Evolutionary conservation across 2,888 invertebrate genomes (phyloP), one percentile per base, ranked within the genome.

Genomic region (Amorpha juglandis): DNA sequence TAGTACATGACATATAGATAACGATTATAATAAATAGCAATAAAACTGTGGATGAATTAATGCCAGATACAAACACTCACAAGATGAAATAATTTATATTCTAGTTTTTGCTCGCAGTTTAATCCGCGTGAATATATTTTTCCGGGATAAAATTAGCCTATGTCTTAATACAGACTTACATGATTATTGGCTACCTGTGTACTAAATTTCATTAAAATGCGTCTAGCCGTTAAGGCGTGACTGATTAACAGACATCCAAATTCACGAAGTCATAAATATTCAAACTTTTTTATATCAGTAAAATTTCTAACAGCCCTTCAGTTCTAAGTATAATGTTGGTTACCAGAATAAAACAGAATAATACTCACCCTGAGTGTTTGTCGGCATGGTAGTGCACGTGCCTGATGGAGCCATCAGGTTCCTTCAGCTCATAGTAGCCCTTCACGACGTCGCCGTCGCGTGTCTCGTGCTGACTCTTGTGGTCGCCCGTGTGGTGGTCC

Each of bases 401-500:
- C 55, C 86, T 80, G 72, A 90, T 77, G 73, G 92, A 89, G 67
- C 94, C 94, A 55, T 92, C 93, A 52, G 94, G 91, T 74, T 94
- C 90, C 70, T 93, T 91, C 63, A 94, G 82, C 14, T 88, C 89
- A 82, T 95, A 95, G 75, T 92, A 77, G 14, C 95, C 95, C 76
- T 93, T 91, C 64, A 95, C 95, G 62, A 86, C 90, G 77, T 95
- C 92, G 62, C 95, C 95, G 79, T 93, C 91, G 65, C 90, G 87
- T 74, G 88, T 87, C 80, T 92, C 92, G 67, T 88, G 89, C 70
- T 92, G 91, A 8, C 89, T 86, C 79, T 92, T 92, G 79, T 90
- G 89, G 81, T 95, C 94, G 19, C 94, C 94, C 63, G 94, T 94
- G 77, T 94, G 93, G 3, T 91, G 90, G 78, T 95, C 94, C 65